These are phyloP conservation scores for Phrynocephalus vlangalii DNA, from an alignment of 2,797 vertebrate genomes.

Conservation along the genomic window DNA sequence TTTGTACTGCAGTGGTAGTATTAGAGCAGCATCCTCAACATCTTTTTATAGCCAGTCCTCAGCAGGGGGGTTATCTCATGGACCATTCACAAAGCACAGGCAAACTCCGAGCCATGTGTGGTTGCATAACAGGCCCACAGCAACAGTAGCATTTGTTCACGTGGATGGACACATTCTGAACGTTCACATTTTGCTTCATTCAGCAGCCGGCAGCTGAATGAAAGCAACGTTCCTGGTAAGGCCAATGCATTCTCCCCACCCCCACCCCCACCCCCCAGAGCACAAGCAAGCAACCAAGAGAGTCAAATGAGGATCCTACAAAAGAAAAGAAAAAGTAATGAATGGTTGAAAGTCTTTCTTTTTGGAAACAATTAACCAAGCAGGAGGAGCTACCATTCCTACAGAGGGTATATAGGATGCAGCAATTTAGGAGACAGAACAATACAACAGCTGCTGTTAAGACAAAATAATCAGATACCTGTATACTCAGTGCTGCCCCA, in stretches of 20 bases:
- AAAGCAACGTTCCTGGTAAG: background rate
- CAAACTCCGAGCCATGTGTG: conserved; percentile 12
- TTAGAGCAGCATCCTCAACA: conserved; percentile 48
- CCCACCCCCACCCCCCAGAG: conserved; percentile 6
- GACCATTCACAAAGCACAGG: conserved; percentile 58
- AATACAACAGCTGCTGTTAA: no score
- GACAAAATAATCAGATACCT: no score
- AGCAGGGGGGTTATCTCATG: conserved; percentile 39
- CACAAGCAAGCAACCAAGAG: conserved; percentile 23
- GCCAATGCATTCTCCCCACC: background rate
- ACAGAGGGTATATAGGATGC: background rate
- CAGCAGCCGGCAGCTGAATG: conserved; percentile 40
- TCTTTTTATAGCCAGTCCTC: conserved; percentile 36
- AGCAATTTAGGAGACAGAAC: no score
- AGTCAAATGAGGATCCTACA: conserved; percentile 36
- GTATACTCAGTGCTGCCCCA: no score
- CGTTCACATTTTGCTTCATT: conserved; percentile 41
- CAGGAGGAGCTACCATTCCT: background rate
- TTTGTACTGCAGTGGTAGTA: conserved; percentile 9
- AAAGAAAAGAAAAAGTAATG: conserved; percentile 20
- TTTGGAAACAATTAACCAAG: background rate
- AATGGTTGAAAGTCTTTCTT: fast-evolving
- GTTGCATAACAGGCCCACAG: conserved; percentile 40
- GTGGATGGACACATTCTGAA: background rate
- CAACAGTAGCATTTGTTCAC: conserved; percentile 31